Base-by-base conservation (phyloP, 2,113 vertebrate genomes). In the Atherinomorus stipes region DNA sequence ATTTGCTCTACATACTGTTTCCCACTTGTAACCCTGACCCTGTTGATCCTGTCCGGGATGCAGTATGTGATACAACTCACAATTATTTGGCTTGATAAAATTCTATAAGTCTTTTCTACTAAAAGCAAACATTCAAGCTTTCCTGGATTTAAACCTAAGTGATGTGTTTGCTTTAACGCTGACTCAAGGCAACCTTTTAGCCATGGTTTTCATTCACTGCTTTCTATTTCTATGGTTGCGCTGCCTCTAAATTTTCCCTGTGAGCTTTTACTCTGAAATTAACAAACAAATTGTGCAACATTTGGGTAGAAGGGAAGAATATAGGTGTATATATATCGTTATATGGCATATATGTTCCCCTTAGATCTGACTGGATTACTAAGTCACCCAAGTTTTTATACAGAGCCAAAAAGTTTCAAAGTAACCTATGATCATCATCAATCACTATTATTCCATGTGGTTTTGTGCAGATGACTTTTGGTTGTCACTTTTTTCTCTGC, bases 121-220 rank as follows among this genome's bases (percentile, higher is more conserved):
- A 69, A 86, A 82, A 84, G 73, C 76, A 78, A 49, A 52, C 47
- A 68, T 84, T 23, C 50, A 23, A 68, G 74, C 73, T n/a, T 42
- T 73, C 64, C 63, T 58, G 28, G 53, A 68, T 52, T 25, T 68
- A 71, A 73, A 74, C 56, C n/a, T 75, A 69, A 82, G 25, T 19
- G 54, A 83, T 78, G 57, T 42, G 59, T 80, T 62, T 42, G 40
- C 53, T 50, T 66, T 85, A 78, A 83, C 79, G 68, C 3, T 64
- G 58, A 64, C 47, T 50, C 16, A 15, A 45, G 38, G 38, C 19
- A 0, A 16, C 66, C 64, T 40, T 70, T 78, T 81, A 75, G 64
- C 31, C 40, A 4, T 18, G 0, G 1, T 49, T 74, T 65, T 9
- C 61, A 71, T 68, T 68, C 11, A 31, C 49, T 66, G 57, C 56